phyloP scores from a whole-genome alignment of 2,888 invertebrate genomes.

The Ochropleura plecta region DNA sequence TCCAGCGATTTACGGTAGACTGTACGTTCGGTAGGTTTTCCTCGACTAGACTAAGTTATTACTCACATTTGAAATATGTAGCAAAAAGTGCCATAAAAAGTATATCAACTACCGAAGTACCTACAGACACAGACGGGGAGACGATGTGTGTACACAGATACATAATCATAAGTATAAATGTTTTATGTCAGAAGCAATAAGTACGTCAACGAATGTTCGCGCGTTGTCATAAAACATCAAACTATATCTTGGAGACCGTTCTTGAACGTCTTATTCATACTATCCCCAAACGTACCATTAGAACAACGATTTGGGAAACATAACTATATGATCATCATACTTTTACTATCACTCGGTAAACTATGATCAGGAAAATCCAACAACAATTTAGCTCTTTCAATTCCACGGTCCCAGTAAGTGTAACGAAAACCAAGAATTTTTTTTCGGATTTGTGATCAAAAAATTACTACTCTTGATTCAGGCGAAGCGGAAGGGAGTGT shows the following conservation, averaged over 20 bases:
- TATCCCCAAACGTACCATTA: not conserved
- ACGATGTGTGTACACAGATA: not conserved
- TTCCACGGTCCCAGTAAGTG: not conserved
- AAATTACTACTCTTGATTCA: no score
- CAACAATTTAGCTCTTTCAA: not conserved
- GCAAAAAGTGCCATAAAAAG: slow-evolving; percentile 45
- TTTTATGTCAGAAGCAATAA: slow-evolving; percentile 7
- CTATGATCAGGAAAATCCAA: not conserved
- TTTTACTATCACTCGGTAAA: not conserved
- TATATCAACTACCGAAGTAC: slow-evolving; percentile 34
- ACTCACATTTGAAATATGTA: slow-evolving; percentile 23
- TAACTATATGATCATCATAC: not conserved
- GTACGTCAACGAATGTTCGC: not conserved
- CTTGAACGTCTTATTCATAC: not conserved
- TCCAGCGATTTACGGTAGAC: not conserved
- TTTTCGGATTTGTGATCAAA: no score
- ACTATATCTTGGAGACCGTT: not conserved
- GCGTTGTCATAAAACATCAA: not conserved
- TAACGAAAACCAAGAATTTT: not conserved
- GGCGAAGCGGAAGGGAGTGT: no score
- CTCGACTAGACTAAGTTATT: slow-evolving; percentile 7
- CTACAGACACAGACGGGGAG: not conserved
- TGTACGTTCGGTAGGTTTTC: not conserved
- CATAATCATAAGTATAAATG: slow-evolving; percentile 18
- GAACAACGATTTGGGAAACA: not conserved